Evolutionary conservation across 2,797 vertebrate species (phyloP).

Genomic region (Tapirus indicus): DNA sequence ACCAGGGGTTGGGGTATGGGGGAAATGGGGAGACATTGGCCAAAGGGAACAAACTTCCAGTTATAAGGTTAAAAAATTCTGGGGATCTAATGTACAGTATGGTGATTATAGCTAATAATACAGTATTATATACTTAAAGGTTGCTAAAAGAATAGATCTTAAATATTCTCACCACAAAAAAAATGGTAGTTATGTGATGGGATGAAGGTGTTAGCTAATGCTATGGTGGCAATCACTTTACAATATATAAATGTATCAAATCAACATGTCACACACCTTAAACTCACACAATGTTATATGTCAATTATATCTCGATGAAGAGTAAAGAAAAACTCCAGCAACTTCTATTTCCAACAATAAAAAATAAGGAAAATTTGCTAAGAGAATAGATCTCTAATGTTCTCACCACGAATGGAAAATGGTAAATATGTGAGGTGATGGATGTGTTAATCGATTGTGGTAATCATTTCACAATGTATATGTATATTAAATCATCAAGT

Average conservation of each 20-base stretch:
- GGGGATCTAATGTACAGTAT: neutral
- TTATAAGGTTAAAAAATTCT: neutral
- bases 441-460: too few relatives aligned
- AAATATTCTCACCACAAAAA: neutral
- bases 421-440: too few relatives aligned
- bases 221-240: too few relatives aligned
- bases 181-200: neutral
- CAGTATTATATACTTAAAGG: too few relatives aligned
- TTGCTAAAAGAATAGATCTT: neutral
- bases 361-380: neutral
- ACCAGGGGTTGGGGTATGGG: neutral
- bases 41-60: neutral
- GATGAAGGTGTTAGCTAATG: neutral
- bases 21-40: neutral
- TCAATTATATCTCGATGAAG: neutral
- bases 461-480: too few relatives aligned
- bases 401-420: neutral
- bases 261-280: neutral
- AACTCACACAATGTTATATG: neutral
- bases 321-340: neutral
- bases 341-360: neutral
- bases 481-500: too few relatives aligned
- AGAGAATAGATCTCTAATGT: neutral
- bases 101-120: too few relatives aligned
- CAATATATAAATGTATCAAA: too few relatives aligned